Percentiles rank a stretch among this genome's conserved stretches.
These are phyloP conservation scores for Callorhinus ursinus DNA, from an alignment of 2,113 vertebrate species.

Conservation along the genomic window DNA sequence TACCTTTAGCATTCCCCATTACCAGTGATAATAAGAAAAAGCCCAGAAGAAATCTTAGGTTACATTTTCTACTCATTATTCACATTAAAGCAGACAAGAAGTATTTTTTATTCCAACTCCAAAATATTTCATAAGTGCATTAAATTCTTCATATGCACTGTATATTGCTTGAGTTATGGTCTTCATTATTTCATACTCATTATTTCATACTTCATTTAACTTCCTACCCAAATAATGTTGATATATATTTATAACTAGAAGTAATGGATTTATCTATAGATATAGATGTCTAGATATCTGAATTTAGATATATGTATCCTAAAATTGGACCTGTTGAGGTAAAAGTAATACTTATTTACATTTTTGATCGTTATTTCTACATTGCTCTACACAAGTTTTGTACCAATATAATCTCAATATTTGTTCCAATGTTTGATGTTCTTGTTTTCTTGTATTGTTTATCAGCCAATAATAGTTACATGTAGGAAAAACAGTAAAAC, in stretches of 20 bases:
- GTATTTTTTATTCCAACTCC: neutral
- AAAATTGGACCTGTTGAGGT: neutral
- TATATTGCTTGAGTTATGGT: neutral
- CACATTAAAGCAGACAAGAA: neutral
- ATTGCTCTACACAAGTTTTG: neutral
- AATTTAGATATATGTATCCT: neutral
- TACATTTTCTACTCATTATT: neutral
- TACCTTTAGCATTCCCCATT: neutral
- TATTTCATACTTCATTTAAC: neutral
- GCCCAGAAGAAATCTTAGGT: neutral
- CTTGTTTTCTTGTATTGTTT: neutral
- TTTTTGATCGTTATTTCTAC: neutral
- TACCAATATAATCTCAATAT: neutral
- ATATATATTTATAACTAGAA: neutral
- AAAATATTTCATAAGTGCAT: neutral
- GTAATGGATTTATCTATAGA: neutral
- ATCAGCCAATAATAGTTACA: neutral
- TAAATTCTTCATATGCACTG: neutral
- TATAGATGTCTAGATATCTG: neutral
- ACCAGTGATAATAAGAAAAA: neutral
- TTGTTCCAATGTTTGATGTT: neutral
- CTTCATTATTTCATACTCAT: neutral
- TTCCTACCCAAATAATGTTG: neutral
- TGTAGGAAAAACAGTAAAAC: neutral
- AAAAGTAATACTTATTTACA: neutral